phyloP scores from a whole-genome alignment of 2,888 invertebrate species.

The Lithosia quadra region DNA sequence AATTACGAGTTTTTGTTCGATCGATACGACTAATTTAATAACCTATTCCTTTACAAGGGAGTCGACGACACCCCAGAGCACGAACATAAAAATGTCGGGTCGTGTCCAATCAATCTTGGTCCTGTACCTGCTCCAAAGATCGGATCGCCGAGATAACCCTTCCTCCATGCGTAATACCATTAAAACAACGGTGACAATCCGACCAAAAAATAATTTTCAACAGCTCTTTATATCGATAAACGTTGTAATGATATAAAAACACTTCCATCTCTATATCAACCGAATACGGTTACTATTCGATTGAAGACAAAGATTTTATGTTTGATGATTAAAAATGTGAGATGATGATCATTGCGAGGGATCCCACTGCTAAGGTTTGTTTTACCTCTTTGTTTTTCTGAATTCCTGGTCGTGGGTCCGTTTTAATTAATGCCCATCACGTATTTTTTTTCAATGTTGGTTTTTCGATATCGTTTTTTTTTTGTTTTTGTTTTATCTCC shows the following conservation, averaged over 20 bases:
- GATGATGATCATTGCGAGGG: conserved; percentile 85
- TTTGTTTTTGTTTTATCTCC: conserved; percentile 72
- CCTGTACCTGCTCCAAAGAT: conserved; percentile 78
- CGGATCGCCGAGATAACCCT: conserved; percentile 84
- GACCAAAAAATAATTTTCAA: conserved; percentile 85
- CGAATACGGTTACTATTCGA: conserved; percentile 67
- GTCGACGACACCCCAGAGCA: conserved; percentile 82
- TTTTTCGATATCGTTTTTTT: conserved; percentile 68
- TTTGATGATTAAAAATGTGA: conserved; percentile 85
- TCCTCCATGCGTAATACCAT: conserved; percentile 86
- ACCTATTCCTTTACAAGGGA: conserved; percentile 72
- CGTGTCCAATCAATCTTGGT: conserved; percentile 84
- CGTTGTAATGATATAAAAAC: conserved; percentile 32
- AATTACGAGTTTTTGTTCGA: conserved; percentile 71
- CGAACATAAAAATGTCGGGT: conserved; percentile 82
- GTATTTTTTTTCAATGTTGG: conserved; percentile 83
- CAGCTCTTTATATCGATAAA: conserved; percentile 76
- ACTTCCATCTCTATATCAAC: conserved; percentile 61
- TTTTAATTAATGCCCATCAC: conserved; percentile 88
- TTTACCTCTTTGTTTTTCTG: conserved; percentile 86
- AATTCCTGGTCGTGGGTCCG: conserved; percentile 84
- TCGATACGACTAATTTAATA: conserved; percentile 83
- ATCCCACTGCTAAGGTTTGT: conserved; percentile 85
- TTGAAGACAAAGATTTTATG: conserved; percentile 64
- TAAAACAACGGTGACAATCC: conserved; percentile 87